Conservation (phyloP, 2,888 invertebrate species). For the Ormyrus nitidulus region DNA sequence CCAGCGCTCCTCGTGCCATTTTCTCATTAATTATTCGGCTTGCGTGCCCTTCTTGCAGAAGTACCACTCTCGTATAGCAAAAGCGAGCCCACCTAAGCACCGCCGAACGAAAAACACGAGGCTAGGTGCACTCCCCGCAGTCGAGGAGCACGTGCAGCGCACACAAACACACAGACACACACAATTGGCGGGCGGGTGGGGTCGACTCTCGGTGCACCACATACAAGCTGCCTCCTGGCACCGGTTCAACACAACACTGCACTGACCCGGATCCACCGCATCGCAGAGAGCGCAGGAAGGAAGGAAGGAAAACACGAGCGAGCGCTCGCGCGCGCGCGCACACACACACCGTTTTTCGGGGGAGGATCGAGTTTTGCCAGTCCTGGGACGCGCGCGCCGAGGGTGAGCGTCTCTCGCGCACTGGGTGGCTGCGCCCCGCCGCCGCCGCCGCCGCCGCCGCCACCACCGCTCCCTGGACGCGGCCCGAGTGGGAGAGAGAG, state of each 20-base stretch:
- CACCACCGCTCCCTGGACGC: neutral
- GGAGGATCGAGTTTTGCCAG: conserved; percentile 9
- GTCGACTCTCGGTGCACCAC: too few relatives aligned
- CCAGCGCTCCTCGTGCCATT: conserved; percentile 35
- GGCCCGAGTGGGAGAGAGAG: neutral
- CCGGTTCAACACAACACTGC: too few relatives aligned
- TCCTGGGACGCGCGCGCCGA: conserved; percentile 28
- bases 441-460: conserved; percentile 20
- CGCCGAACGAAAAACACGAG: too few relatives aligned
- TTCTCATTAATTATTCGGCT: conserved; percentile 48
- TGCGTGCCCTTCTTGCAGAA: conserved; percentile 14
- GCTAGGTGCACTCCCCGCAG: too few relatives aligned
- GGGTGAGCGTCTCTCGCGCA: conserved; percentile 46
- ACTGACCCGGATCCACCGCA: too few relatives aligned
- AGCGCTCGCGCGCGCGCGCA: conserved; percentile 27
- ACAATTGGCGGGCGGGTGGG: too few relatives aligned
- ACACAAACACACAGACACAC: too few relatives aligned
- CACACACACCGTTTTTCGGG: neutral
- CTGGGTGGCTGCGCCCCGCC: conserved; percentile 47
- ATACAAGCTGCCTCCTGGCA: too few relatives aligned
- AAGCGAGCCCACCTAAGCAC: neutral
- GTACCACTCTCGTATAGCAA: neutral
- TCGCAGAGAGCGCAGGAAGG: too few relatives aligned
- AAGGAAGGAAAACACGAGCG: neutral
- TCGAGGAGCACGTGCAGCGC: too few relatives aligned